Evolutionary conservation across 92 coral and sea anemone species (phyloP).

Genomic region (Ricordea florida): DNA sequence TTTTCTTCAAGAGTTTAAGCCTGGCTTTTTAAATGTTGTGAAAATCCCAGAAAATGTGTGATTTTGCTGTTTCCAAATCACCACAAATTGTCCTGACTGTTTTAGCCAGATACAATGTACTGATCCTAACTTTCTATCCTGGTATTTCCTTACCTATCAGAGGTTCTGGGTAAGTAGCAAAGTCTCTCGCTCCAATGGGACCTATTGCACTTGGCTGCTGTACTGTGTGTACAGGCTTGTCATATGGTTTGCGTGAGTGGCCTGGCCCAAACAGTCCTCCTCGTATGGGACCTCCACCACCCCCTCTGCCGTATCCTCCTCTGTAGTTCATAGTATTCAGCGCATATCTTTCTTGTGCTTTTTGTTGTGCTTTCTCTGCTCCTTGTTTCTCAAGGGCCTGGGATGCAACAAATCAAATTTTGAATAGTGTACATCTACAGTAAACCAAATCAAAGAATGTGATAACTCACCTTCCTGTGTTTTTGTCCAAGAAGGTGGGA

Average conservation of each 20-base stretch:
- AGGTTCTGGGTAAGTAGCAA: conserved; percentile 91
- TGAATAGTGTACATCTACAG: background rate
- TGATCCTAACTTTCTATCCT: no score
- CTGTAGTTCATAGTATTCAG: conserved; percentile 8
- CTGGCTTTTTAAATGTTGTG: no score
- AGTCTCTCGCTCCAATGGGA: conserved; percentile 85
- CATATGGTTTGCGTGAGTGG: conserved; percentile 88
- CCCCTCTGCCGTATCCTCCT: conserved; percentile 32
- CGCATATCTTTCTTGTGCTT: conserved; percentile 39
- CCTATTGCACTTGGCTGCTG: conserved; percentile 61
- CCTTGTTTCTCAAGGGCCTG: conserved; percentile 89
- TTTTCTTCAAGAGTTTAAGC: no score
- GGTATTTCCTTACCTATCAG: conserved; percentile 83
- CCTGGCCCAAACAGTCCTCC: conserved; percentile 40
- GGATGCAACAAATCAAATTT: background rate
- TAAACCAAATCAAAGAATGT: background rate
- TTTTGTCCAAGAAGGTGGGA: conserved; percentile 92
- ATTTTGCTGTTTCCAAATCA: no score
- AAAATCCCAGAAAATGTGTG: no score
- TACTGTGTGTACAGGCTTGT: conserved; percentile 73
- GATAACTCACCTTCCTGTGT: conserved; percentile 83
- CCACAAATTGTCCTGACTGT: no score
- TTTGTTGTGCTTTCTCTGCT: conserved; percentile 74
- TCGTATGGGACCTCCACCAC: conserved; percentile 49
- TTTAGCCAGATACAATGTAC: no score